Evolutionary conservation across 2,888 invertebrate species (phyloP).

Genomic region (Helicoverpa assulta): DNA sequence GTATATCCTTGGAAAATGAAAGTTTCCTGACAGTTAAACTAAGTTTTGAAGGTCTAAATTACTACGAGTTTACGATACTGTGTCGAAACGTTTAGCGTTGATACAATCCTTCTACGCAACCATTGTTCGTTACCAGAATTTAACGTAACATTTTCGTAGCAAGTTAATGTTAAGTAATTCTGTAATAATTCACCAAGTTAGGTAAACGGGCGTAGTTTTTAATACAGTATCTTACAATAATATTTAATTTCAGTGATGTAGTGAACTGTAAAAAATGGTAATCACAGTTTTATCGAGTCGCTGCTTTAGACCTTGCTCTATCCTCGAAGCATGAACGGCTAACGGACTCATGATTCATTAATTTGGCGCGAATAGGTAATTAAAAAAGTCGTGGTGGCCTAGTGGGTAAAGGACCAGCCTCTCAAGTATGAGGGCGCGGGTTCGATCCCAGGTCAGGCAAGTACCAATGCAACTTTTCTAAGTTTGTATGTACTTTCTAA

Average conservation of each 20-base stretch:
- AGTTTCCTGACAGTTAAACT: constrained; percentile 42
- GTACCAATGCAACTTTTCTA: no score
- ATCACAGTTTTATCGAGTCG: not conserved
- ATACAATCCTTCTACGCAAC: constrained; percentile 20
- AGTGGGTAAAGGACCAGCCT: no score
- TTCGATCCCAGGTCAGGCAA: no score
- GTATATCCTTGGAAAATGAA: constrained; percentile 43
- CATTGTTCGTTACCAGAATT: not conserved
- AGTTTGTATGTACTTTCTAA: no score
- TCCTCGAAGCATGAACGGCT: not conserved
- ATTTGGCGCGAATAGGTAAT: no score
- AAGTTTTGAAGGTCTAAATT: constrained; percentile 42
- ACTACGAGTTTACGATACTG: constrained; percentile 36
- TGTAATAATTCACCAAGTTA: not conserved
- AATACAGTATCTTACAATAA: not conserved
- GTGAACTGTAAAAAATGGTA: not conserved
- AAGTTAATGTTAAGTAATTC: not conserved
- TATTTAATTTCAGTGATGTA: no score
- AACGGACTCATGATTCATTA: no score
- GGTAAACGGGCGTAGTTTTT: not conserved
- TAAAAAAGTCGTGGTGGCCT: no score
- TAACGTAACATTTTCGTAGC: constrained; percentile 12
- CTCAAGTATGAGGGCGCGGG: no score
- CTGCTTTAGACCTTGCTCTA: not conserved
- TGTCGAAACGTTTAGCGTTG: constrained; percentile 29